phyloP scores from a whole-genome alignment of 2,888 invertebrate species.

The Macropis europaea region DNA sequence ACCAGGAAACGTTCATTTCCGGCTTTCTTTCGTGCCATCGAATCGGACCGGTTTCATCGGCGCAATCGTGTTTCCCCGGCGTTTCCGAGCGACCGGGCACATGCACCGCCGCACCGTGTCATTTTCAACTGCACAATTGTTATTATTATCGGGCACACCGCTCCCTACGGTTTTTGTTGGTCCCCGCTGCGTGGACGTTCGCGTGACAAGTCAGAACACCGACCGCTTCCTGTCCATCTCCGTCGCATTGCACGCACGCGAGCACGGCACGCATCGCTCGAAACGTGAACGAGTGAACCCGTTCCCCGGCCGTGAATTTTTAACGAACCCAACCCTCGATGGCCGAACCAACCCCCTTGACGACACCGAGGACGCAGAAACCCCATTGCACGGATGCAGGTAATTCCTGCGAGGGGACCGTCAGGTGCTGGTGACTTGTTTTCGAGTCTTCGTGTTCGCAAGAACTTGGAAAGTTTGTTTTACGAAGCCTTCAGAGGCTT shows the following conservation, averaged over 20 bases:
- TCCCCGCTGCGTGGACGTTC: constrained; percentile 2
- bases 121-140: constrained; percentile 41
- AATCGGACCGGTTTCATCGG: constrained; percentile 13
- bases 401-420: no score
- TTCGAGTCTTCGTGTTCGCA: no score
- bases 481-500: no score
- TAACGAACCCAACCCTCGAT: no score
- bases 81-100: constrained; percentile 10
- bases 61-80: background rate
- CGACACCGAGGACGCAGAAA: no score
- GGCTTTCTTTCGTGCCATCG: constrained; percentile 18
- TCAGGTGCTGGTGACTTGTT: no score
- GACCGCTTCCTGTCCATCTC: constrained; percentile 63
- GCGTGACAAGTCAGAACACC: constrained; percentile 57
- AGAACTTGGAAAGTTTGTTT: no score
- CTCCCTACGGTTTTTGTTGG: constrained; percentile 28
- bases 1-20: constrained; percentile 29
- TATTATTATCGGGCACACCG: constrained; percentile 34
- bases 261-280: constrained; percentile 6
- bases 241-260: constrained; percentile 23
- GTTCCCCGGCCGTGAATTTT: constrained; percentile 25
- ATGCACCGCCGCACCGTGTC: constrained; percentile 23
- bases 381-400: no score
- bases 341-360: no score
- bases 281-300: constrained; percentile 11